These are phyloP conservation scores for Bombus confusus DNA, from an alignment of 1,140 invertebrate genomes.

Conservation along the genomic window DNA sequence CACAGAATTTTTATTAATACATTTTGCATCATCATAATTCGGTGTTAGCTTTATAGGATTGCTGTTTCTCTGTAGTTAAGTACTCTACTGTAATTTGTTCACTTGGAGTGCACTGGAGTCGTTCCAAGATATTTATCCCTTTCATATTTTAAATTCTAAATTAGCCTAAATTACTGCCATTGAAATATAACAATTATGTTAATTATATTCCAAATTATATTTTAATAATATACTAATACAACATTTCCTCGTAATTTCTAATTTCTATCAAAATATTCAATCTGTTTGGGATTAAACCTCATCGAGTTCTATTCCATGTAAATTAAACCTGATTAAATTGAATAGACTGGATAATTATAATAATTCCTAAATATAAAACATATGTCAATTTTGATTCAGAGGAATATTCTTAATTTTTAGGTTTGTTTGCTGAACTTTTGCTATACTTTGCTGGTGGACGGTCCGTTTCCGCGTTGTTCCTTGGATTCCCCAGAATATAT, in stretches of 20 bases:
- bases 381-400: not conserved
- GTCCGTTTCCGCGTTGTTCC: slow-evolving; percentile 29
- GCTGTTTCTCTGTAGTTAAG: not conserved
- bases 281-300: too few relatives aligned
- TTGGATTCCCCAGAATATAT: slow-evolving; percentile 36
- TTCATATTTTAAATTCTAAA: not conserved
- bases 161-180: not conserved
- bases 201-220: not conserved
- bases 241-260: too few relatives aligned
- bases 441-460: not conserved
- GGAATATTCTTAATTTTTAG: not conserved
- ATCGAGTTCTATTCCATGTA: not conserved
- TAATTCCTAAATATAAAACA: too few relatives aligned
- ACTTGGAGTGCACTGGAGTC: not conserved
- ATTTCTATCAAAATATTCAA: not conserved
- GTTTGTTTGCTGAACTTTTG: not conserved
- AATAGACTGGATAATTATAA: not conserved
- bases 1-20: not conserved
- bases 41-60: not conserved
- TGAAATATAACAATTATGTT: not conserved
- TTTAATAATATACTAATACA: not conserved
- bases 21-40: not conserved
- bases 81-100: not conserved
- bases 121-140: not conserved
- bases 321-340: too few relatives aligned